Percentiles rank a stretch among this genome's conserved stretches.
Conservation (phyloP, 92 coral and sea anemone genomes). For the Porites divaricata region DNA sequence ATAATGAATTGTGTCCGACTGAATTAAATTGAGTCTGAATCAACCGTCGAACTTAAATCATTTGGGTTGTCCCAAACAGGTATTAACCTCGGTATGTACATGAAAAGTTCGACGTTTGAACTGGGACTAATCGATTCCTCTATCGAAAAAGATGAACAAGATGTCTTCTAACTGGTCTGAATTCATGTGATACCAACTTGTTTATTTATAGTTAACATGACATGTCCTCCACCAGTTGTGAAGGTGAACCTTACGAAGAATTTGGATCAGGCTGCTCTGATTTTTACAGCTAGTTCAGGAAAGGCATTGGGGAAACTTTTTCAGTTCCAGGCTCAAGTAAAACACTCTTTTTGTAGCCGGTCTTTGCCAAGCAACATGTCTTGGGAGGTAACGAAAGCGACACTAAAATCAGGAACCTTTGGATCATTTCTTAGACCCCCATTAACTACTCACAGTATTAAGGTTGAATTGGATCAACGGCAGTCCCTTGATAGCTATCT, state of each 20-base stretch:
- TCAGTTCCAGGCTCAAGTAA: not conserved
- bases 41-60: no score
- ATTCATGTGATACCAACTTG: no score
- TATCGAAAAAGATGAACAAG: no score
- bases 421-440: conserved; percentile 35
- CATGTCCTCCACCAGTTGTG: conserved; percentile 39
- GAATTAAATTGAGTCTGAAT: no score
- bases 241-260: conserved; percentile 25
- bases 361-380: conserved; percentile 24
- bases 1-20: no score
- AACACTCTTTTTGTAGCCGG: conserved; percentile 22
- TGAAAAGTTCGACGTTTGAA: no score
- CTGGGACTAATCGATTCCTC: no score
- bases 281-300: not conserved
- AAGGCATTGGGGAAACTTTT: not conserved
- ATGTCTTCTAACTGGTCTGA: no score
- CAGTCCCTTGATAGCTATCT: not conserved
- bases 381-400: conserved; percentile 66
- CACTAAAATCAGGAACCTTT: conserved; percentile 31
- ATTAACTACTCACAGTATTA: not conserved
- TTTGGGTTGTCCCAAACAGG: no score
- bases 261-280: conserved; percentile 17
- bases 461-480: not conserved
- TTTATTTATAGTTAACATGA: conserved; percentile 14
- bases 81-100: not conserved